phyloP scores from a whole-genome alignment of 2,113 vertebrate species.

The Nothobranchius furzeri region DNA sequence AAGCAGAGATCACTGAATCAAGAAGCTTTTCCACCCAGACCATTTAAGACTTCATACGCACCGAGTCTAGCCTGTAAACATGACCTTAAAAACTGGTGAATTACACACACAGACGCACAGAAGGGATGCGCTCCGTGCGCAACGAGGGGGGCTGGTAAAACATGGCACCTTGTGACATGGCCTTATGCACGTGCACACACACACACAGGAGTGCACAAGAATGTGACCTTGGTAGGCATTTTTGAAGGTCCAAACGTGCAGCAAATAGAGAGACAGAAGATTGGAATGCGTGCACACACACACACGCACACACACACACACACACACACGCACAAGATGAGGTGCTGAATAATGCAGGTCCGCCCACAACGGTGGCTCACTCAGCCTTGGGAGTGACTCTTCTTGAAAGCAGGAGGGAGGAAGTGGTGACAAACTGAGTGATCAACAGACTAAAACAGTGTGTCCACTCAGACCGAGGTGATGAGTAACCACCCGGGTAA shows the following conservation, averaged over 20 bases:
- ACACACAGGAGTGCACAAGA: background rate
- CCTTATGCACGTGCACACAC: constrained; percentile 46
- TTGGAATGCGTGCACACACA: constrained; percentile 4
- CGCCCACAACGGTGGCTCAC: constrained; percentile 33
- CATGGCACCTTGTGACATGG: constrained; percentile 44
- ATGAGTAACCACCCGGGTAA: constrained; percentile 15
- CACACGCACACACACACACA: background rate
- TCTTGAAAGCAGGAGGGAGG: constrained; percentile 17
- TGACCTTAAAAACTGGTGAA: too few species aligned
- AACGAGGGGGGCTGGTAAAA: constrained; percentile 38
- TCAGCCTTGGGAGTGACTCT: constrained; percentile 53
- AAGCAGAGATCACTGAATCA: too few species aligned
- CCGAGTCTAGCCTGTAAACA: too few species aligned
- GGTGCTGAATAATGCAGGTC: constrained; percentile 60
- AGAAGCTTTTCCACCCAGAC: too few species aligned
- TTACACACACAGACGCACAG: too few species aligned
- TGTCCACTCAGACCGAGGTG: background rate
- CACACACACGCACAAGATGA: constrained; percentile 22
- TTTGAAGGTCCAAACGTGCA: constrained; percentile 53
- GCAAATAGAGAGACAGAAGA: constrained; percentile 47
- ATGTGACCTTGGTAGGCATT: constrained; percentile 50
- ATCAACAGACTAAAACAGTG: constrained; percentile 30
- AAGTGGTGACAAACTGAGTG: constrained; percentile 22
- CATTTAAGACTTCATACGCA: too few species aligned
- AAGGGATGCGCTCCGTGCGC: too few species aligned